phyloP scores from a whole-genome alignment of 2,888 invertebrate species.

The Meganola albula region DNA sequence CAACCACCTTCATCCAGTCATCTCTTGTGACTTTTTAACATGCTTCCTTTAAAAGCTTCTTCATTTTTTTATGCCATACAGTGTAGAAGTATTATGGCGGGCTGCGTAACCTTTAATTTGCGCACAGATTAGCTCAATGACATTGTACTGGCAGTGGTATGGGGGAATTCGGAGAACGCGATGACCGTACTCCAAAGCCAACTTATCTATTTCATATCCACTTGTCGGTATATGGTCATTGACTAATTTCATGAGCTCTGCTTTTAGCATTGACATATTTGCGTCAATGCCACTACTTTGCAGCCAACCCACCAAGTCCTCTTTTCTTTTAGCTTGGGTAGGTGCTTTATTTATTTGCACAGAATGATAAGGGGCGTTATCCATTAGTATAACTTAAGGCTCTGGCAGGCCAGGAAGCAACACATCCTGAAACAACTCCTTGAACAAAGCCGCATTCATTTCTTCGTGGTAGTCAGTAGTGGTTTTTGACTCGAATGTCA shows the following conservation, averaged over 20 bases:
- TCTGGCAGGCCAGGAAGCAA: slow-evolving; percentile 9
- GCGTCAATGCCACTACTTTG: slow-evolving; percentile 13
- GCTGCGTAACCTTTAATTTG: slow-evolving; percentile 6
- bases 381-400: slow-evolving; percentile 8
- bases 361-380: slow-evolving; percentile 14
- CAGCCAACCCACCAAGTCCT: slow-evolving; percentile 12
- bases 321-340: slow-evolving; percentile 13
- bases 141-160: slow-evolving; percentile 12
- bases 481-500: slow-evolving; percentile 7
- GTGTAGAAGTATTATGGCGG: slow-evolving; percentile 3
- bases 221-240: slow-evolving; percentile 1
- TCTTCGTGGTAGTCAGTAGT: slow-evolving; percentile 9
- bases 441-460: slow-evolving; percentile 2
- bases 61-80: slow-evolving; percentile 4
- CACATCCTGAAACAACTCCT: slow-evolving; percentile 2
- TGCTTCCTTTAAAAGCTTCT: slow-evolving; percentile 5
- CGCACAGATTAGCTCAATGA: slow-evolving; percentile 3
- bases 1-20: slow-evolving; percentile 5
- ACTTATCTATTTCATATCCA: slow-evolving; percentile 16
- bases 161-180: slow-evolving; percentile 14
- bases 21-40: slow-evolving; percentile 2
- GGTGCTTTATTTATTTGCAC: slow-evolving; percentile 16
- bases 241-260: slow-evolving; percentile 12
- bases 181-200: slow-evolving; percentile 17
- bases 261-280: slow-evolving; percentile 16